Conservation (phyloP, 2,797 vertebrate genomes). For the Melanotaenia maccullochi region DNA sequence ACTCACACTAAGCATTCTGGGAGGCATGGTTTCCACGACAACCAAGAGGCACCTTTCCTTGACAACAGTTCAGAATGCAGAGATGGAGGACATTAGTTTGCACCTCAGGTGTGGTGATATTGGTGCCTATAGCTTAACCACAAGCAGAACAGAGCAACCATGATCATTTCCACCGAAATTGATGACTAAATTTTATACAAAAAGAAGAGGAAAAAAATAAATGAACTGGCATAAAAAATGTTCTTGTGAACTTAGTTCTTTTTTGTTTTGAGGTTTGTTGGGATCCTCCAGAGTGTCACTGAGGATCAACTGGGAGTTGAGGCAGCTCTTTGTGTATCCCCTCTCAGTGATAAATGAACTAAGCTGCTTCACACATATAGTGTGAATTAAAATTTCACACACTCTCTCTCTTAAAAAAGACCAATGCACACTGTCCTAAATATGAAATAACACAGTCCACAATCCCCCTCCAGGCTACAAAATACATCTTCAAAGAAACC, state of each 20-base stretch:
- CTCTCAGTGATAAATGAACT: conserved; percentile 69
- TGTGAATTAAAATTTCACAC: conserved; percentile 81
- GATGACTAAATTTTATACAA: background rate
- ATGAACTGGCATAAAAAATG: conserved; percentile 6
- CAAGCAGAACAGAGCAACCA: conserved; percentile 55
- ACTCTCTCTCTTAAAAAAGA: conserved; percentile 66
- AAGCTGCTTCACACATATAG: conserved; percentile 71
- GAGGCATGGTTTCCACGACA: conserved; percentile 81
- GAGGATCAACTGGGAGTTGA: conserved; percentile 61
- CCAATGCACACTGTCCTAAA: conserved; percentile 71
- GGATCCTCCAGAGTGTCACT: conserved; percentile 51
- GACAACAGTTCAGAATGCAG: conserved; percentile 75
- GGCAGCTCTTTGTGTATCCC: conserved; percentile 63
- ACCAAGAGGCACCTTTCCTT: conserved; percentile 78
- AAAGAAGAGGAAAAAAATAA: background rate
- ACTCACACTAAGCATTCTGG: conserved; percentile 79
- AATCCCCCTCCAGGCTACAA: conserved; percentile 62
- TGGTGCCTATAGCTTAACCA: conserved; percentile 50
- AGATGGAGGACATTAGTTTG: conserved; percentile 74
- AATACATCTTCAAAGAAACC: conserved; percentile 73
- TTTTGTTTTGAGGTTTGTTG: conserved; percentile 54
- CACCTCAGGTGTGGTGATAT: conserved; percentile 71
- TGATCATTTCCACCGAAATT: conserved; percentile 7
- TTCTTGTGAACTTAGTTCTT: conserved; percentile 45
- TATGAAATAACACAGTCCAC: conserved; percentile 73